Evolutionary conservation across 2,113 vertebrate genomes (phyloP), one percentile per base, ranked within the genome.

Genomic region (Galemys pyrenaicus): DNA sequence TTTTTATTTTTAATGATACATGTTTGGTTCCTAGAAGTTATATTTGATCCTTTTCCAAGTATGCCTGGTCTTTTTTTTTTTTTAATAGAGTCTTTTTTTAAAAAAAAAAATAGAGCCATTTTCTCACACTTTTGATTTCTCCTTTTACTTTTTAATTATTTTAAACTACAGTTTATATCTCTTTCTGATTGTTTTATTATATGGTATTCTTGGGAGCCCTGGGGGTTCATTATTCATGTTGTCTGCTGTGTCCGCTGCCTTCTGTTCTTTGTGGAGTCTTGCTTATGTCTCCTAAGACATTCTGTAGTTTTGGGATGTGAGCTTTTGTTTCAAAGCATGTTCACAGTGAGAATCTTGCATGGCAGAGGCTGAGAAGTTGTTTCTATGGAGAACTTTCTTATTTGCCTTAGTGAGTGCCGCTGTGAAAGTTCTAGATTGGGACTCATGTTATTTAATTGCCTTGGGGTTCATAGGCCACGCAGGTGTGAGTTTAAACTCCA

Each of bases 1-100:
- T 32, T 89, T 92, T 78, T 49, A 13, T 56, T 82, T 94, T 83
- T 74, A 62, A 67, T 80, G 26, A 58, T 39, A 51, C 1, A 41
- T 2, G 12, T 82, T 94, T 87, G 26, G 68, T 75, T 68, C 73
- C 56, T 86, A 91, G n/a, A 93, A 46, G 13, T 78, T 94, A 17
- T 44, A 68, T 80, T 51, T 77, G 28, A 37, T 58, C 20, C 9
- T 32, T 91, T 94, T 65, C 30, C 56, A 95, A 84, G 80, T 39
- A 20, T 26, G 30, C 24, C 35, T 71, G 30, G 5, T 41, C 9
- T 89, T 92, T 91, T n/a, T 67, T 73, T 17, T 65, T 49, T 30
- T 56, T n/a, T 20, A 64, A 3, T 5, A 65, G 46, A 49, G 8
- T 10, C 20, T 22, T 54, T 83, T 56, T n/a, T 20, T 46, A 3